Evolutionary conservation across 2,888 invertebrate species (phyloP), one percentile per base, ranked within the genome.

Genomic region (Druceiella hillmani): DNA sequence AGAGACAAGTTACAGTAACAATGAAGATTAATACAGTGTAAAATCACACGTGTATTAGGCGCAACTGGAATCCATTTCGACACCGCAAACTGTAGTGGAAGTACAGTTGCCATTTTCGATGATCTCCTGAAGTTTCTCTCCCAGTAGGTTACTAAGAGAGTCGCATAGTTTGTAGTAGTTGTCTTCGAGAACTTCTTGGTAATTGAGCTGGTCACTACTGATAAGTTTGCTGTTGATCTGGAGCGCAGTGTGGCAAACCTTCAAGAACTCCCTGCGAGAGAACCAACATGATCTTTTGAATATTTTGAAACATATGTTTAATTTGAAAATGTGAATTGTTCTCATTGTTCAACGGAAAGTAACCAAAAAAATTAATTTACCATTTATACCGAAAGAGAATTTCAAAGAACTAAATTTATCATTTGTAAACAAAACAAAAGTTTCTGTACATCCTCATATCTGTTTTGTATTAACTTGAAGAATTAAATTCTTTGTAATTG

Each of bases 221-320:
- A 97, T 89, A 46, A 95, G 78, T 51, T 86, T 85, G 26, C 85
- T 85, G 66, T 97, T 97, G 36, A 93, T 76, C 56, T 90, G 87
- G 25, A 97, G 66, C 0, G 93, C 95, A 3, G 87, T 83, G 54
- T 89, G 87, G 62, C 94, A 94, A 28, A 93, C 83, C 44, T 85
- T 83, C 49, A 94, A 79, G 66, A 97, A 93, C 56, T 92, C 88
- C 58, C 93, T 92, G 70, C 6, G 68, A 70, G 46, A 35, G 43
- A 44, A n/a, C n/a, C n/a, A n/a, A n/a, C n/a, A n/a, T n/a, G n/a
- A n/a, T n/a, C n/a, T n/a, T n/a, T n/a, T n/a, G n/a, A n/a, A n/a
- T n/a, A n/a, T n/a, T n/a, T n/a, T n/a, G n/a, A n/a, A n/a, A n/a
- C n/a, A n/a, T n/a, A n/a, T n/a, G n/a, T n/a, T n/a, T n/a, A n/a